Conservation (phyloP, 2,888 invertebrate species). For the Plemyria rubiginata region DNA sequence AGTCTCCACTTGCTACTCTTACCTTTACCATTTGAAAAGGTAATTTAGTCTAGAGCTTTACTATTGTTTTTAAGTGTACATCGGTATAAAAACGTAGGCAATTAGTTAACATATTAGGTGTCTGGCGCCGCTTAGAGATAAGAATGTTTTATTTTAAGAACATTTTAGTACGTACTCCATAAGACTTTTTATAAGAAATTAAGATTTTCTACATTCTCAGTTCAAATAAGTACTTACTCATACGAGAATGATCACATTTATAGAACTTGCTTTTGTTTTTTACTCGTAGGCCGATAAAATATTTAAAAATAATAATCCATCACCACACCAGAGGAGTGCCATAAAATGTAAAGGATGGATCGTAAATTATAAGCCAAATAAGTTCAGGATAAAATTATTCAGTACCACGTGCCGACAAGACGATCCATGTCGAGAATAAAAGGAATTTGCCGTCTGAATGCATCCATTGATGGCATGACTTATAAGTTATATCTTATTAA, state of each 20-base stretch:
- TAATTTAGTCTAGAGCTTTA: slow-evolving; percentile 17
- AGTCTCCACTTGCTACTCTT: slow-evolving; percentile 24
- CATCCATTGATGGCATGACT: slow-evolving; percentile 14
- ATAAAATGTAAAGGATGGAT: slow-evolving; percentile 25
- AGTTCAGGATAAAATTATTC: slow-evolving; percentile 26
- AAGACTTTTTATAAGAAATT: not conserved
- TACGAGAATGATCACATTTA: not conserved
- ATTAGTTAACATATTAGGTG: slow-evolving; percentile 16
- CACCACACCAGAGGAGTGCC: slow-evolving; percentile 14
- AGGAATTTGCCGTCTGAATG: slow-evolving; percentile 23
- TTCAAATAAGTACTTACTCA: not conserved
- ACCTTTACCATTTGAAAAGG: slow-evolving; percentile 30
- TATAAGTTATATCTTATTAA: not conserved
- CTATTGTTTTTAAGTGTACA: slow-evolving; percentile 18
- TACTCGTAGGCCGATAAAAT: slow-evolving; percentile 5
- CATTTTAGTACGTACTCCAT: not conserved
- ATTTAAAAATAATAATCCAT: slow-evolving; percentile 21
- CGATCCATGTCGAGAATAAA: slow-evolving; percentile 28
- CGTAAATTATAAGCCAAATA: slow-evolving; percentile 26
- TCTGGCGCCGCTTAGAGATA: slow-evolving; percentile 25
- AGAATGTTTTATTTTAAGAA: slow-evolving; percentile 18
- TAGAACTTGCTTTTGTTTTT: not conserved
- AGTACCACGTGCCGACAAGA: slow-evolving; percentile 31
- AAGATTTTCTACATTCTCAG: not conserved
- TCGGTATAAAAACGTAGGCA: slow-evolving; percentile 20